Evolutionary conservation across 2,113 vertebrate species (phyloP).

Genomic region (Lagenorhynchus albirostris): DNA sequence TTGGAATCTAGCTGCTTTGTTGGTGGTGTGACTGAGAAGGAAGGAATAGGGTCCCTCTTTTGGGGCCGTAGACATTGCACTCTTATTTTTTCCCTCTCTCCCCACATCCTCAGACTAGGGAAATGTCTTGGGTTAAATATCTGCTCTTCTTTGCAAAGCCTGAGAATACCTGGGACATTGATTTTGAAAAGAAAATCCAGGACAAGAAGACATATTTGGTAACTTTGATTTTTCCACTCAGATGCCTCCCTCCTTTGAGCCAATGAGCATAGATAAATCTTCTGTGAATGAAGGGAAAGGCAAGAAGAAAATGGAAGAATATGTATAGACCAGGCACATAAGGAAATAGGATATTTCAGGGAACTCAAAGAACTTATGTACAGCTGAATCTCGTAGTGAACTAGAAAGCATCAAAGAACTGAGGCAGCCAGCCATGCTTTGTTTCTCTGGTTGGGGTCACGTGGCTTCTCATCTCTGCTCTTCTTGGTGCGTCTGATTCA

Average conservation of each 20-base stretch:
- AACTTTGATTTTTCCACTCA: neutral
- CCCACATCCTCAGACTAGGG: neutral
- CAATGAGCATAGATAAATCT: neutral
- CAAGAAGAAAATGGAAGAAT: neutral
- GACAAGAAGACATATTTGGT: neutral
- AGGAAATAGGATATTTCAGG: neutral
- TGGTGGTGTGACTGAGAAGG: neutral
- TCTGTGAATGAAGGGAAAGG: neutral
- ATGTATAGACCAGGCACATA: neutral
- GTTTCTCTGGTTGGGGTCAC: no score
- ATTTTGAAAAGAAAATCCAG: neutral
- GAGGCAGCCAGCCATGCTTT: no score
- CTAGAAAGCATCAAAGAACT: fast-evolving
- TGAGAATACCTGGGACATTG: neutral
- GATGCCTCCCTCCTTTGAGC: neutral
- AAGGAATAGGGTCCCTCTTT: neutral
- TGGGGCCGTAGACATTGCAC: neutral
- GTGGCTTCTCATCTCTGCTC: neutral
- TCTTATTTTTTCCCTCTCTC: neutral
- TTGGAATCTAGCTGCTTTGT: neutral
- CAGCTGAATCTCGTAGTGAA: neutral
- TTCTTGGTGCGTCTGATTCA: neutral
- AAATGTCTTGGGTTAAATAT: neutral
- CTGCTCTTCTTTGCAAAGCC: neutral
- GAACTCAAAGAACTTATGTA: fast-evolving